Evolutionary conservation across 2,888 invertebrate genomes (phyloP), one percentile per base, ranked within the genome.

Genomic region (Incurvaria masculella): DNA sequence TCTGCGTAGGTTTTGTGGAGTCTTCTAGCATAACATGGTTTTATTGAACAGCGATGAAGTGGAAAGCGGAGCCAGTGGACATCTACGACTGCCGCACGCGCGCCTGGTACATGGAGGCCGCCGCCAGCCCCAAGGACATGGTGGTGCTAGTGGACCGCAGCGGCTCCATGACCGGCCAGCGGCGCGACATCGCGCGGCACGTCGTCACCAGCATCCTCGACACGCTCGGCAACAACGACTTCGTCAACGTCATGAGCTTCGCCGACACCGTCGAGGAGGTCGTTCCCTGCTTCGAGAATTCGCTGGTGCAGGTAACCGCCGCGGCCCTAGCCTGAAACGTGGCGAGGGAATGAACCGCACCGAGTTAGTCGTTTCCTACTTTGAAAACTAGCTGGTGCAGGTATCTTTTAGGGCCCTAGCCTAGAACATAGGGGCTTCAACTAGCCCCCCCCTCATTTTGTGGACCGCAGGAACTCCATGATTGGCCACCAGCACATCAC

Each of bases 391-490:
- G n/a, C n/a, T n/a, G n/a, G n/a, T n/a, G n/a, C n/a, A n/a, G n/a
- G n/a, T n/a, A n/a, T n/a, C n/a, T n/a, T n/a, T n/a, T n/a, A n/a
- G n/a, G n/a, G n/a, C n/a, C n/a, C n/a, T n/a, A n/a, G 90, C 91
- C 46, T 97, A 97, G 97, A 99, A 94, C 69, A 95, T 98, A 68
- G 94, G 96, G 72, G 97, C 97, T 2, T 97, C 98, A 10, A 93
- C 96, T 8, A 96, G 95, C 64, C 95, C 98, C 1, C 99, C 99
- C 76, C 98, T 98, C 70, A 80, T 93, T 17, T 97, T 57, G 84
- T 96, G 53, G 96, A 96, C 67, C 84, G 86, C 41, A 92, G 94
- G 61, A 96, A 95, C 49, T 94, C 94, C 53, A 95, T 95, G 95
- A 91, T 88, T 46, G 94, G 94, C 14, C 83, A 84, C 69, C 80